Percentiles rank a stretch among this genome's conserved stretches.
Evolutionary conservation across 2,888 invertebrate species (phyloP).

Genomic region (Limulus polyphemus): DNA sequence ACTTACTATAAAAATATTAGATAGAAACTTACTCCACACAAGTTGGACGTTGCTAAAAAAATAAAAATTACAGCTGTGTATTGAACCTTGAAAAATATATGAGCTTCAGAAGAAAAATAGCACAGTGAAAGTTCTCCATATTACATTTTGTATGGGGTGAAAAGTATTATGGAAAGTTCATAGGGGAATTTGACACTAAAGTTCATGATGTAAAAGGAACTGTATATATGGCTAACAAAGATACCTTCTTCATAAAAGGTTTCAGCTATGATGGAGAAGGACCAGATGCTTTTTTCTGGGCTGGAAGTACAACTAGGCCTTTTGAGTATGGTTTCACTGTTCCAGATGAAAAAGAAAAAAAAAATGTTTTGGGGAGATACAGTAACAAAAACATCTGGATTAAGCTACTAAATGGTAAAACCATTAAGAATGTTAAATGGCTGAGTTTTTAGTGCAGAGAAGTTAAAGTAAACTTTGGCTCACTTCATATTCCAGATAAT

Average conservation of each 20-base stretch:
- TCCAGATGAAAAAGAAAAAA: slow-evolving; percentile 68
- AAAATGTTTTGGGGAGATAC: slow-evolving; percentile 24
- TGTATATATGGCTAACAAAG: slow-evolving; percentile 74
- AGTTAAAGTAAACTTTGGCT: slow-evolving; percentile 26
- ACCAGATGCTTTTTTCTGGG: slow-evolving; percentile 77
- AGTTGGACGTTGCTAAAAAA: too few species aligned
- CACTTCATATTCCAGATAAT: slow-evolving; percentile 23
- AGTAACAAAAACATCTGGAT: slow-evolving; percentile 22
- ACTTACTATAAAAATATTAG: too few species aligned
- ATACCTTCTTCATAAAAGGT: slow-evolving; percentile 72
- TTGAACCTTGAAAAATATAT: too few species aligned
- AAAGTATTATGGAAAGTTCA: slow-evolving; percentile 17
- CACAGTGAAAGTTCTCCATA: too few species aligned
- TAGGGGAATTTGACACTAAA: slow-evolving; percentile 15
- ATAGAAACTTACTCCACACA: too few species aligned
- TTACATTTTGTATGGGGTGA: too few species aligned
- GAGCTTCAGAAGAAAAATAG: too few species aligned
- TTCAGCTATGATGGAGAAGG: slow-evolving; percentile 85
- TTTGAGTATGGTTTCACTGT: slow-evolving; percentile 56
- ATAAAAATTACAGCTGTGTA: too few species aligned
- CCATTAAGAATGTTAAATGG: slow-evolving; percentile 21
- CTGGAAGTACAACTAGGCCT: slow-evolving; percentile 56
- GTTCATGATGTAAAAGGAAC: slow-evolving; percentile 21
- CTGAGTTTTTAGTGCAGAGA: slow-evolving; percentile 25
- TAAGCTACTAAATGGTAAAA: slow-evolving; percentile 19